Conservation (phyloP, 2,797 vertebrate species). For the Sebastiscus albofasciatus region DNA sequence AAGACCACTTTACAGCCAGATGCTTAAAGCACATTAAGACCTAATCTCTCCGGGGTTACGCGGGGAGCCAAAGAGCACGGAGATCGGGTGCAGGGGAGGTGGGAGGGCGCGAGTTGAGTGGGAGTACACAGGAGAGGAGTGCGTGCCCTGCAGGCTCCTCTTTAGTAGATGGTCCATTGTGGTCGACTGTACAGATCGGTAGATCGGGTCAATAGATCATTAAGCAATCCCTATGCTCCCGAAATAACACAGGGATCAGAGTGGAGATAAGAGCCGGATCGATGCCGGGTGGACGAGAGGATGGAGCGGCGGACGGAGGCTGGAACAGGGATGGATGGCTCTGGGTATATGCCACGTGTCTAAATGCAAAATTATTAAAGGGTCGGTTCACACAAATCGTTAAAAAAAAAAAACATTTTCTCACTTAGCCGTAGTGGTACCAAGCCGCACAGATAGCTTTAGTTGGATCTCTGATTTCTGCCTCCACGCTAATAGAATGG, state of each 20-base stretch:
- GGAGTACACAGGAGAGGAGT: constrained; percentile 37
- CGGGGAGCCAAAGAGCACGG: constrained; percentile 35
- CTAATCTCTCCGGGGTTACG: constrained; percentile 62
- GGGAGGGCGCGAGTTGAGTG: constrained; percentile 38
- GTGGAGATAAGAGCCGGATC: constrained; percentile 80
- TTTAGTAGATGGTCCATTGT: constrained; percentile 69
- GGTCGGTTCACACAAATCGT: not conserved
- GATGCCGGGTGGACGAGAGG: constrained; percentile 61
- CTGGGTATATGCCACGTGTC: constrained; percentile 10
- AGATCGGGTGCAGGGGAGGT: constrained; percentile 34
- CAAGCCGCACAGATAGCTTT: not conserved
- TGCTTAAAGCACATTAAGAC: constrained; percentile 69
- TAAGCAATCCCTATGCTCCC: constrained; percentile 80
- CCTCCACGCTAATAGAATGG: not conserved
- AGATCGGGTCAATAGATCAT: constrained; percentile 82
- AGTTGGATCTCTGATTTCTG: not conserved
- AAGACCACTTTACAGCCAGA: constrained; percentile 69
- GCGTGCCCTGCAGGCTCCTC: constrained; percentile 64
- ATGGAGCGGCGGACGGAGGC: constrained; percentile 1
- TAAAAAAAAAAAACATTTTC: constrained; percentile 32
- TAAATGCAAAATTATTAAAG: constrained; percentile 12
- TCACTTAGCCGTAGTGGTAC: not conserved
- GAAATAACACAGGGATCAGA: constrained; percentile 83
- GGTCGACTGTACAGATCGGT: constrained; percentile 76
- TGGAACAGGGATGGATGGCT: constrained; percentile 26